Percentiles rank a stretch among this genome's conserved stretches.
phyloP scores from a whole-genome alignment of 2,888 invertebrate genomes.

The Drosophila incognita region DNA sequence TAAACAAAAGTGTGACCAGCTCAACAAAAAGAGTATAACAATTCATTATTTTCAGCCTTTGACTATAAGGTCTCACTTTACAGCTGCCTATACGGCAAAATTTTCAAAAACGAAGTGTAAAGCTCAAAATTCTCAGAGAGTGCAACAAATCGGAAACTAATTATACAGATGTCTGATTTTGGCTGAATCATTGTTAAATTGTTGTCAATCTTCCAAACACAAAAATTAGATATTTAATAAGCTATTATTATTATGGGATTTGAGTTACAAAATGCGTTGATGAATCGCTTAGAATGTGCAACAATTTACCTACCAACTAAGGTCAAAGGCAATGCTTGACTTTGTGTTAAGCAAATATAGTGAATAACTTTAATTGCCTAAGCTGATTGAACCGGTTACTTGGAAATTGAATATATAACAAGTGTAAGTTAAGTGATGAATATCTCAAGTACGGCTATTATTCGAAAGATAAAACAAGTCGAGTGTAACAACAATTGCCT shows the following conservation, averaged over 20 bases:
- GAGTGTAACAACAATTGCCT: slow-evolving; percentile 3
- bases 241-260: background rate
- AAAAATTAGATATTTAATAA: background rate
- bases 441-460: slow-evolving; percentile 20
- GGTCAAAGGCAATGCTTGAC: background rate
- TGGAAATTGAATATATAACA: slow-evolving; percentile 3
- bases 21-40: no score
- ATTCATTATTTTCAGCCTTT: background rate
- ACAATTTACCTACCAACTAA: background rate
- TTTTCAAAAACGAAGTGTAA: background rate
- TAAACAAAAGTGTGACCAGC: slow-evolving; percentile 34
- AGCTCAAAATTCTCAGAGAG: background rate
- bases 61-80: slow-evolving; percentile 26
- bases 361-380: background rate
- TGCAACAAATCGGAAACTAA: background rate
- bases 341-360: background rate
- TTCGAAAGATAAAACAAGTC: background rate
- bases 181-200: background rate
- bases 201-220: background rate
- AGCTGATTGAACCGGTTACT: background rate
- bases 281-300: background rate
- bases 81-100: background rate
- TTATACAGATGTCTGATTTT: background rate
- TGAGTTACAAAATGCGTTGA: background rate
- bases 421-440: slow-evolving; percentile 1